Evolutionary conservation across 2,113 vertebrate genomes (phyloP), one percentile per base, ranked within the genome.

Genomic region (Amblyopsis rosae): DNA sequence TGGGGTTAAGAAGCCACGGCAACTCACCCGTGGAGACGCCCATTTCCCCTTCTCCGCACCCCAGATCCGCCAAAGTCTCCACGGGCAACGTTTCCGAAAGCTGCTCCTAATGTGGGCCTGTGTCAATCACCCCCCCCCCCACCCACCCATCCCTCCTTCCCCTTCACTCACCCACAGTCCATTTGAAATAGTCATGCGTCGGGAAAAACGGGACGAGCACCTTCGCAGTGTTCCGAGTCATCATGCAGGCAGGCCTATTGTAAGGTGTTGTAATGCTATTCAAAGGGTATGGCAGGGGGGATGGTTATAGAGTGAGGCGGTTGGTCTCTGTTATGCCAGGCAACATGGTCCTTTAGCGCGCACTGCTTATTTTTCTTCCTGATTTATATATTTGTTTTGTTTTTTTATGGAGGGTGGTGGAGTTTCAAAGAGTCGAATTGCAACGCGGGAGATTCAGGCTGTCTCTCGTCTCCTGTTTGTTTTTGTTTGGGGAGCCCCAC

Each of bases 141-240:
- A n/a, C 93, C 59, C 73, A 58, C 69, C 67, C 9, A 62, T 47
- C 60, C 69, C 62, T 19, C 83, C 62, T 67, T 53, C 72, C 69
- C 75, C 86, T 72, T 41, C 58, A 41, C 59, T 55, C 60, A 66
- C 17, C 53, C 70, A 66, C 62, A 15, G 82, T 86, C 86, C 94
- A 96, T 95, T 95, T 95, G 95, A 96, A 96, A 95, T 95, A 96
- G 94, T 96, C 95, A 95, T 94, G 95, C 94, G 96, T 96, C 95
- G 94, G 94, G 94, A 94, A 95, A 91, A 95, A 93, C 89, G 91
- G 91, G 88, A 86, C 82, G 80, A 70, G 77, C 77, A 86, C 83
- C 83, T 26, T 82, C 57, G 10, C 84, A 64, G 71, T 80, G 78
- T 41, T 65, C 51, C 32, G 65, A 83, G 84, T 86, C 82, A 85